phyloP scores from a whole-genome alignment of 2,797 vertebrate genomes.

The Propithecus perrieri region DNA sequence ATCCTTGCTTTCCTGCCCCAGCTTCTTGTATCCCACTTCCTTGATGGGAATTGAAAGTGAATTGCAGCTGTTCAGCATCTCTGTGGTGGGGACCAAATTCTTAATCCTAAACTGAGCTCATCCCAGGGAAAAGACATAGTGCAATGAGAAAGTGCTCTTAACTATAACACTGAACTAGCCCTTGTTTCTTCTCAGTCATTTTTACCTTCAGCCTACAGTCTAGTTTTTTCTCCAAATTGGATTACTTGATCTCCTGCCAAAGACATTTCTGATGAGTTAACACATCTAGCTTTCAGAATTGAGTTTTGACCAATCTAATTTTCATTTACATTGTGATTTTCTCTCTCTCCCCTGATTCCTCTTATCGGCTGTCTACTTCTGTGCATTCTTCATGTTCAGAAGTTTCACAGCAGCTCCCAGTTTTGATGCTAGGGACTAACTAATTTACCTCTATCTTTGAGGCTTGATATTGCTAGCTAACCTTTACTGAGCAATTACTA shows the following conservation, averaged over 20 bases:
- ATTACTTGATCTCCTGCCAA: conserved; percentile 13
- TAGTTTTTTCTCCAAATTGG: conserved; percentile 38
- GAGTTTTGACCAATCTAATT: conserved; percentile 22
- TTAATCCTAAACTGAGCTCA: conserved; percentile 55
- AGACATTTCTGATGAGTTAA: conserved; percentile 28
- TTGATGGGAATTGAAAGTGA: conserved; percentile 71
- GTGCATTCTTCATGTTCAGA: background rate
- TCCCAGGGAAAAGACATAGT: rapidly evolving
- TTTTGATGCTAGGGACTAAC: background rate
- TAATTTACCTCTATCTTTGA: background rate
- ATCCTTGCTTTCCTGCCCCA: conserved; percentile 58
- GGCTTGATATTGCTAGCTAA: background rate
- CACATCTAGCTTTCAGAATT: conserved; percentile 28
- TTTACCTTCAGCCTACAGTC: conserved; percentile 24
- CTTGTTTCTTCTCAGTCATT: conserved; percentile 59
- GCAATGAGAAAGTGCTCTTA: background rate
- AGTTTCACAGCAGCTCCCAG: background rate
- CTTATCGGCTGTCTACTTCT: background rate
- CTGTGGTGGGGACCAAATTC: background rate
- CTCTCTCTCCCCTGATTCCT: background rate
- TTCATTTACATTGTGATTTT: background rate
- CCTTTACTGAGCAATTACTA: background rate
- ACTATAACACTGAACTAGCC: background rate
- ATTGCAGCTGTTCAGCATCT: conserved; percentile 50
- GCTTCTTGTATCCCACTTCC: conserved; percentile 48